Percentiles rank a stretch among this genome's conserved stretches.
Evolutionary conservation across 1,140 invertebrate species (phyloP).

Genomic region (Micrasema minimum): DNA sequence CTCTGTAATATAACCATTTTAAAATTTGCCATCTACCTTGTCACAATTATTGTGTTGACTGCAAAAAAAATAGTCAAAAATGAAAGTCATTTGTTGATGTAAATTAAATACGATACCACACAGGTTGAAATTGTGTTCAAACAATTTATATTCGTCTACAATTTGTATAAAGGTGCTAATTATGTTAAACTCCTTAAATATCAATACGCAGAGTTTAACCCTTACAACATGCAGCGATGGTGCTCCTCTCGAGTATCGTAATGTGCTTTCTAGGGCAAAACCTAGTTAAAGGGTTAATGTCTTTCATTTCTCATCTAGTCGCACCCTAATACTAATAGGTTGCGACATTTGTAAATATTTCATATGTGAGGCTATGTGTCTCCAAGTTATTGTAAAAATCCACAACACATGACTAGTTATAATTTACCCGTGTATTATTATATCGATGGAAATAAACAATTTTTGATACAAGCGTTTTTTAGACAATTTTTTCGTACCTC

Average conservation of each 20-base stretch:
- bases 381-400: conserved; percentile 21
- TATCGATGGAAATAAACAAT: too few relatives aligned
- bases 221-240: not conserved
- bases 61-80: too few relatives aligned
- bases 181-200: conserved; percentile 21
- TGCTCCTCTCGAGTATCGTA: too few relatives aligned
- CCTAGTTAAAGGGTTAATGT: not conserved
- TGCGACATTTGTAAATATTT: conserved; percentile 32
- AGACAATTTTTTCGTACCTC: too few relatives aligned
- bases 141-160: conserved; percentile 20
- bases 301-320: conserved; percentile 9
- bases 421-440: too few relatives aligned
- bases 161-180: conserved; percentile 28
- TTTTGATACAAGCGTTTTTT: too few relatives aligned
- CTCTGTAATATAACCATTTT: too few relatives aligned
- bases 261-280: too few relatives aligned
- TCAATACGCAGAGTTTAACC: conserved; percentile 5
- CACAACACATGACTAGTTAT: too few relatives aligned
- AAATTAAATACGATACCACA: conserved; percentile 16
- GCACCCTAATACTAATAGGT: conserved; percentile 1
- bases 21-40: too few relatives aligned
- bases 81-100: not conserved
- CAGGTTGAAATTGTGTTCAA: conserved; percentile 22
- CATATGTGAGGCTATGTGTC: conserved; percentile 6
- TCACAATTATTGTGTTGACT: too few relatives aligned